Evolutionary conservation across 2,888 invertebrate genomes (phyloP).

Genomic region (Uropetala carovei): DNA sequence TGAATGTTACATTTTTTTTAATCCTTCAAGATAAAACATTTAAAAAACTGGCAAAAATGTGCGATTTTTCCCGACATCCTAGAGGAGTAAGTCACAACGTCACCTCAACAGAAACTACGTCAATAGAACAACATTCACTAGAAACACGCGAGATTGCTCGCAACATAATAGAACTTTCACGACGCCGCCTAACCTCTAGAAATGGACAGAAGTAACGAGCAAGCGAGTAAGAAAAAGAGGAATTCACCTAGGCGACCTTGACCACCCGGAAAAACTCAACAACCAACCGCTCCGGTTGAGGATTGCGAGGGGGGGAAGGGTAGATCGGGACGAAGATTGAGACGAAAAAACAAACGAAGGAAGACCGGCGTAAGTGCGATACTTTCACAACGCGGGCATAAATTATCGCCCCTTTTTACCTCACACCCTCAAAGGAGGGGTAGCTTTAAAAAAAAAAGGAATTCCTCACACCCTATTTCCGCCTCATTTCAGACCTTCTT

Average conservation of each 20-base stretch:
- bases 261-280: background rate
- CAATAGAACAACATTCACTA: no score
- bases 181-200: background rate
- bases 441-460: background rate
- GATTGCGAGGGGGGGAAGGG: no score
- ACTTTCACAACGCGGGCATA: background rate
- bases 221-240: background rate
- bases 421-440: background rate
- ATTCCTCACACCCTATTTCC: no score
- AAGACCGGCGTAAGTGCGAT: background rate
- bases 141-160: background rate
- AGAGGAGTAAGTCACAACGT: no score
- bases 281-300: background rate
- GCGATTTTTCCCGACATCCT: no score
- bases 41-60: no score
- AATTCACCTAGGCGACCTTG: conserved; percentile 2
- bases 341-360: background rate
- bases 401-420: background rate
- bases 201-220: background rate
- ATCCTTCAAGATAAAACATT: no score
- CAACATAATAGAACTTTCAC: background rate
- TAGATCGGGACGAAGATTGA: background rate
- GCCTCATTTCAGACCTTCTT: background rate
- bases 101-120: no score
- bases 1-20: no score